Evolutionary conservation across 2,888 invertebrate species (phyloP), one percentile per base, ranked within the genome.

Genomic region (Caenorhabditis becei): DNA sequence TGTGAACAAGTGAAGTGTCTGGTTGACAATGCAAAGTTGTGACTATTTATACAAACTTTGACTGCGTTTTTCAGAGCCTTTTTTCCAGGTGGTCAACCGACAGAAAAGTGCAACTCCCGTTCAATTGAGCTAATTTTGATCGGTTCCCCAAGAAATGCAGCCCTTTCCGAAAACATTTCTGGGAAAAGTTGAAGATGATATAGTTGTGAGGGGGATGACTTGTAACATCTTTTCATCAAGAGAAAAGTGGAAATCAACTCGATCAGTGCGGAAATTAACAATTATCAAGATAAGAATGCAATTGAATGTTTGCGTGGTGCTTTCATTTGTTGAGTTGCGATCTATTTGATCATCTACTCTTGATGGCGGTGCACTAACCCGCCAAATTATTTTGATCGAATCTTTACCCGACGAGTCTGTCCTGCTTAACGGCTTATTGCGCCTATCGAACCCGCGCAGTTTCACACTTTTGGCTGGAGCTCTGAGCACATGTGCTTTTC

Each of bases 351-450:
- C 66, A 75, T 75, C 75, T 66, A 75, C 75, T 75, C 75, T 66
- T 74, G 74, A 58, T 75, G 32, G 63, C 35, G 58, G 63, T 66
- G 75, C 66, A 75, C 75, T 75, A 75, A 75, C 75, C 75, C 75
- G 75, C 75, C 75, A 75, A 75, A 61, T 75, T 75, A 75, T 75
- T 75, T 75, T 75, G 75, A 75, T 75, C 61, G n/a, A 74, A 66
- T 63, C 63, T 37, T 74, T 41, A 56, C 56, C 58, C 51, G 54
- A 28, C 26, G 53, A 63, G 66, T 58, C 59, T 37, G 56, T 47
- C 49, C 47, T 37, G 65, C 65, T 74, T 75, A 66, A 61, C 75
- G 51, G 75, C 75, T 75, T 66, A 75, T 66, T 41, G 47, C 41
- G 51, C 41, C 26, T 59, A 23, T n/a, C 72, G 53, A 47, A 72